Evolutionary conservation across 2,113 vertebrate species (phyloP).

Genomic region (Dicaeum eximium): DNA sequence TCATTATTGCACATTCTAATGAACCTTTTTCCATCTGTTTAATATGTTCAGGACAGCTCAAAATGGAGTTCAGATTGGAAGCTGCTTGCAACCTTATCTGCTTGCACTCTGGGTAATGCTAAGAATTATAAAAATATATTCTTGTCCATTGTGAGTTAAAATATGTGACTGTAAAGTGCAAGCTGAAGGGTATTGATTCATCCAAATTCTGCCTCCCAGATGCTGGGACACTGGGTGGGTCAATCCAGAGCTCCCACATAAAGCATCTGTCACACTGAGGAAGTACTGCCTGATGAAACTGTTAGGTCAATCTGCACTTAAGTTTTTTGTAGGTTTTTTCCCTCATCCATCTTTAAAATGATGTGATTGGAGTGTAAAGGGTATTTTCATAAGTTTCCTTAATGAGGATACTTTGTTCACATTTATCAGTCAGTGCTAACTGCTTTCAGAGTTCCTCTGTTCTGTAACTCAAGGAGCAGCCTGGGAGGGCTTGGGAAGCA

Average conservation of each 20-base stretch:
- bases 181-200: background rate
- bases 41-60: background rate
- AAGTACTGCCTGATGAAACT: background rate
- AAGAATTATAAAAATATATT: background rate
- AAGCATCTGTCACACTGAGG: background rate
- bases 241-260: background rate
- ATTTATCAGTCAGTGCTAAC: background rate
- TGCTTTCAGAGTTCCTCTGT: background rate
- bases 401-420: background rate
- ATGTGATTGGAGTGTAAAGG: background rate
- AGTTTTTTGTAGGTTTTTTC: background rate
- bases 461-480: background rate
- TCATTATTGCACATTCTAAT: background rate
- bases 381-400: background rate
- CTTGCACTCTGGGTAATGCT: background rate
- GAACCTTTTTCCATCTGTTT: background rate
- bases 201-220: background rate
- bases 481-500: background rate
- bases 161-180: background rate
- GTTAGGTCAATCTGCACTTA: background rate
- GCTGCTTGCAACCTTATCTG: background rate
- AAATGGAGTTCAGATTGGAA: slow-evolving; percentile 13
- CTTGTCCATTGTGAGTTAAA: background rate
- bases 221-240: background rate
- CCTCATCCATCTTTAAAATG: background rate